Evolutionary conservation across 2,888 invertebrate genomes (phyloP).

Genomic region (Dynastes tityus): DNA sequence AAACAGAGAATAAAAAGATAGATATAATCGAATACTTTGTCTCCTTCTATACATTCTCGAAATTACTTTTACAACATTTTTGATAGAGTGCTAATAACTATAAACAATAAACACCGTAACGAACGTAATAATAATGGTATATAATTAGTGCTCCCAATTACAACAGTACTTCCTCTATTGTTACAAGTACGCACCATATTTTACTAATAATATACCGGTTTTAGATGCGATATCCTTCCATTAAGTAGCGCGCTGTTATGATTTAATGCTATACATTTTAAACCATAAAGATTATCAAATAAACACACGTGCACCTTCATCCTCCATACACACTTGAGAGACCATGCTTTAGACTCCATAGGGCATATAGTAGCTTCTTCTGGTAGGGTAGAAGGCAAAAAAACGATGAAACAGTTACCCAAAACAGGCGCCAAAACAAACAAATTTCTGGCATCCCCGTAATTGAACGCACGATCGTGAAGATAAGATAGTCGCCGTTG

Average conservation of each 20-base stretch:
- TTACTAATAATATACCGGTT: not conserved
- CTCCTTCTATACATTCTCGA: not conserved
- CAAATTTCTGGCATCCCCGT: conserved; percentile 36
- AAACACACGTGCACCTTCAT: conserved; percentile 28
- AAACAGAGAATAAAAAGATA: too few relatives aligned
- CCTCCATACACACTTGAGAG: not conserved
- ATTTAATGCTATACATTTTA: conserved; percentile 16
- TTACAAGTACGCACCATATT: conserved; percentile 2
- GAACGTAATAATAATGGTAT: not conserved
- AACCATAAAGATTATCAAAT: conserved; percentile 30
- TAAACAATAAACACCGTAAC: not conserved
- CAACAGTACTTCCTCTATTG: not conserved
- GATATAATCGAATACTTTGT: too few relatives aligned
- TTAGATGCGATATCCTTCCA: not conserved
- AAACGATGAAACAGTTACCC: conserved; percentile 7
- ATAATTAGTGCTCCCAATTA: not conserved
- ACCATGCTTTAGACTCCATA: not conserved
- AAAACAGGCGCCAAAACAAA: conserved; percentile 42
- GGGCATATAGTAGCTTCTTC: not conserved
- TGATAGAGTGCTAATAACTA: conserved; percentile 7
- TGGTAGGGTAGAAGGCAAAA: not conserved
- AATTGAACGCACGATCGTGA: conserved; percentile 32
- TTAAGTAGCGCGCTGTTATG: conserved; percentile 9
- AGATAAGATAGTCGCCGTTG: conserved; percentile 25
- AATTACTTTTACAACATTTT: not conserved